Base-by-base conservation (phyloP, 2,113 vertebrate species). In the Zeus faber region DNA sequence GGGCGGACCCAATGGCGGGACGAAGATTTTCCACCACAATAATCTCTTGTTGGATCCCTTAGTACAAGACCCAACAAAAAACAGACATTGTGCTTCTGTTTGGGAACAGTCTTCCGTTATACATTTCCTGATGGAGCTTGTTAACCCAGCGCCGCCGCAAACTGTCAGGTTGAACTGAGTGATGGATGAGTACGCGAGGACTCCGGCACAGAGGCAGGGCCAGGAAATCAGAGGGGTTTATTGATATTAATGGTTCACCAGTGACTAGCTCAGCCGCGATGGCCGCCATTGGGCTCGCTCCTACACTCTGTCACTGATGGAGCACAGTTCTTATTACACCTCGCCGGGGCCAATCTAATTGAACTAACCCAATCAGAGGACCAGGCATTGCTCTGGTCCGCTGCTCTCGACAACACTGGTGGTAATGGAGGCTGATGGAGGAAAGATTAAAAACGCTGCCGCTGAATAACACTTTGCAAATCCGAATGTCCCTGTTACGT, bases 321-420 rank as follows among this genome's bases (percentile, higher is more conserved):
- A 47, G 44, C 62, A 27, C 61, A 22, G 59, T 40, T 79, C 72
- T 80, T 62, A 77, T 76, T 80, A 72, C 66, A 68, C 56, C 57
- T 59, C 47, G 48, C 77, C 16, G 23, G 22, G 71, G 56, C 65
- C 44, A 26, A 41, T 68, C 74, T 81, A 82, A 85, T 76, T 74
- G 76, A 56, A 53, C 60, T 73, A 80, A 87, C 77, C 74, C 79
- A 76, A 80, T 81, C 71, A 76, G 64, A 71, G 76, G n/a, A 58
- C 57, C 67, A 2, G 69, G 56, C 65, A 14, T 62, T 23, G 25
- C 27, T 50, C 13, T 21, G 57, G 49, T 76, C 77, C 52, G 63
- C 74, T 73, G 76, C 75, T 67, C 70, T 56, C 13, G 17, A 64
- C 62, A 59, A 43, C 6, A 13, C 35, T 2, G 50, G 40, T 7